These are phyloP conservation scores for Bombyx mandarina DNA, from an alignment of 1,140 invertebrate species.

Conservation along the genomic window DNA sequence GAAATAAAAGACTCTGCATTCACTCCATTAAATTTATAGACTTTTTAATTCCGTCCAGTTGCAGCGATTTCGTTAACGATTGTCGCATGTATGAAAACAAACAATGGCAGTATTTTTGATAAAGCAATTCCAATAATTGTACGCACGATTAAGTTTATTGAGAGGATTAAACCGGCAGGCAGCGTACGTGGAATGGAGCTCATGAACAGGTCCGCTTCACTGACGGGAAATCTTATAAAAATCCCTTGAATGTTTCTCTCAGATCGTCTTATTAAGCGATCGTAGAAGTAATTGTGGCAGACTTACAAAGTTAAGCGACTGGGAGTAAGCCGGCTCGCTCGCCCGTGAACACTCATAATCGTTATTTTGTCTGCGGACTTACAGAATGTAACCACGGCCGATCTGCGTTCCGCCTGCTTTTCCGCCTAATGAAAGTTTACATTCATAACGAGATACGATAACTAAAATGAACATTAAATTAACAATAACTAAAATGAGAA, in stretches of 20 bases:
- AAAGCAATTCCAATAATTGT: constrained; percentile 23
- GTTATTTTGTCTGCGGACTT: constrained; percentile 68
- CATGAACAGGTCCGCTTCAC: constrained; percentile 32
- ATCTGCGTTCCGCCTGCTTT: constrained; percentile 13
- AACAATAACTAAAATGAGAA: too few relatives aligned
- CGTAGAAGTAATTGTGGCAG: constrained; percentile 61
- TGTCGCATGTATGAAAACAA: neutral
- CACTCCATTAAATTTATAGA: too few relatives aligned
- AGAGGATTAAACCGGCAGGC: constrained; percentile 36
- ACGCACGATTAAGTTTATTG: constrained; percentile 52
- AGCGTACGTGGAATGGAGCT: constrained; percentile 31
- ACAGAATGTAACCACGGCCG: constrained; percentile 42
- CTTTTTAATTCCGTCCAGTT: too few relatives aligned
- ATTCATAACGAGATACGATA: too few relatives aligned
- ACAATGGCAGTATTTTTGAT: constrained; percentile 23
- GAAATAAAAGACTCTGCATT: too few relatives aligned
- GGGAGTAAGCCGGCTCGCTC: constrained; percentile 36
- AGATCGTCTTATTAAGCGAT: constrained; percentile 54
- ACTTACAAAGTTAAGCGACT: constrained; percentile 62
- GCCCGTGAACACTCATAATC: constrained; percentile 47
- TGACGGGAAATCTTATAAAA: constrained; percentile 41
- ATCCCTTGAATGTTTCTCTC: constrained; percentile 37
- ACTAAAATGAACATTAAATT: too few relatives aligned
- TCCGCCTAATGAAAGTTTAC: constrained; percentile 2
- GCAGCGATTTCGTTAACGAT: too few relatives aligned